Conservation (phyloP, 53 echinoderm and acorn worm species). For the Mesocentrotus franciscanus region DNA sequence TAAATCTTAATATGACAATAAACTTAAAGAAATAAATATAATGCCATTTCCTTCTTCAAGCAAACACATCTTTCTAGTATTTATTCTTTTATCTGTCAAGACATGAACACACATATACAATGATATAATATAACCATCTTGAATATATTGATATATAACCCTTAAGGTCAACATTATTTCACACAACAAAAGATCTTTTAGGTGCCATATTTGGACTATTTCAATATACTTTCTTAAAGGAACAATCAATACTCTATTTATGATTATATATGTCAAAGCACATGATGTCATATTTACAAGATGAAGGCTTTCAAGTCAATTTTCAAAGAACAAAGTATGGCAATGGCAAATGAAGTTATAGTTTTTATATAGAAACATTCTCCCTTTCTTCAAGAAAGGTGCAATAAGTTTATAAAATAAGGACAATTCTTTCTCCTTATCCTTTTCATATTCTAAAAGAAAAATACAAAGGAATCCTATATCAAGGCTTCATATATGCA, state of each 20-base stretch:
- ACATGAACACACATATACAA: slow-evolving; percentile 31
- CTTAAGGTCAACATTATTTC: slow-evolving; percentile 13
- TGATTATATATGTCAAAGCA: slow-evolving; percentile 46
- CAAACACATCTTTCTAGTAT: slow-evolving; percentile 42
- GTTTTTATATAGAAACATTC: not conserved
- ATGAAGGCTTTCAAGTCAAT: slow-evolving; percentile 34
- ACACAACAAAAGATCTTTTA: slow-evolving; percentile 28
- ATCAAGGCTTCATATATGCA: not conserved
- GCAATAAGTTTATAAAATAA: not conserved
- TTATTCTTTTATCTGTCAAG: slow-evolving; percentile 8
- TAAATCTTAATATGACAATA: too few relatives aligned
- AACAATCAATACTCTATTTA: slow-evolving; percentile 25
- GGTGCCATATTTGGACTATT: slow-evolving; percentile 42
- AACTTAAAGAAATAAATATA: not conserved
- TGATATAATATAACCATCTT: slow-evolving; percentile 41
- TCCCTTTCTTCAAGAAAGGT: not conserved
- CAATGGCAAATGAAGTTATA: not conserved
- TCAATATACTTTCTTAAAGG: slow-evolving; percentile 20
- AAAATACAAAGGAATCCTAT: not conserved
- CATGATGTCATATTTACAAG: slow-evolving; percentile 50
- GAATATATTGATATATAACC: slow-evolving; percentile 29
- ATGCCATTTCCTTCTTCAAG: not conserved
- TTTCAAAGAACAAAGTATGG: slow-evolving; percentile 15
- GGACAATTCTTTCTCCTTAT: not conserved
- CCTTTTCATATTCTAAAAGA: not conserved